Percentiles rank a stretch among this genome's conserved stretches.
These are phyloP conservation scores for Tachysurus vachellii DNA, from an alignment of 2,113 vertebrate species.

Conservation along the genomic window DNA sequence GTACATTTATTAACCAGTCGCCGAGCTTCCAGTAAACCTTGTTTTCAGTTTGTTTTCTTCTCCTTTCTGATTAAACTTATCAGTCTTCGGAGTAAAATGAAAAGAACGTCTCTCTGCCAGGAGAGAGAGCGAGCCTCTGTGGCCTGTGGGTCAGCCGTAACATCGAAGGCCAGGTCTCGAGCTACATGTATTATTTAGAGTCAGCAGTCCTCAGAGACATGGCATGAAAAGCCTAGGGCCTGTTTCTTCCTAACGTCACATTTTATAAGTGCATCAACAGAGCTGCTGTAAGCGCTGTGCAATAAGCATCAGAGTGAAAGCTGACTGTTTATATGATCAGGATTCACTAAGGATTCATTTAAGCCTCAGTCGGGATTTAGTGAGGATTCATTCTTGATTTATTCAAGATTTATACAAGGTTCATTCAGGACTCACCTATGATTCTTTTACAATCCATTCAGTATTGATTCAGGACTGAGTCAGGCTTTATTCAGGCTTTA, in stretches of 20 bases:
- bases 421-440: too few species aligned
- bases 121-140: background rate
- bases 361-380: background rate
- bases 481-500: too few species aligned
- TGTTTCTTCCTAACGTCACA: background rate
- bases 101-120: background rate
- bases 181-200: slow-evolving; percentile 37
- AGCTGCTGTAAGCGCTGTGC: slow-evolving; percentile 13
- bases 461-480: too few species aligned
- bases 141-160: slow-evolving; percentile 12
- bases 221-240: slow-evolving; percentile 2
- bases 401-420: too few species aligned
- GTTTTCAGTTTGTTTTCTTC: slow-evolving; percentile 15
- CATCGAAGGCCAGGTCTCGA: background rate
- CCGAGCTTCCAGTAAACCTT: slow-evolving; percentile 11
- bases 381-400: background rate
- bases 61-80: slow-evolving; percentile 10
- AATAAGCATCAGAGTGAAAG: background rate
- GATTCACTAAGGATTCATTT: background rate
- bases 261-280: slow-evolving; percentile 14
- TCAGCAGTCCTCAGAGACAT: slow-evolving; percentile 1
- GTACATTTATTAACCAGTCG: background rate
- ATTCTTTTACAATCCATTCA: too few species aligned
- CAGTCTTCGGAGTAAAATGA: slow-evolving; percentile 7
- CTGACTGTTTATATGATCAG: background rate